Evolutionary conservation across 2,888 invertebrate species (phyloP).

Genomic region (Heliconius aoede): DNA sequence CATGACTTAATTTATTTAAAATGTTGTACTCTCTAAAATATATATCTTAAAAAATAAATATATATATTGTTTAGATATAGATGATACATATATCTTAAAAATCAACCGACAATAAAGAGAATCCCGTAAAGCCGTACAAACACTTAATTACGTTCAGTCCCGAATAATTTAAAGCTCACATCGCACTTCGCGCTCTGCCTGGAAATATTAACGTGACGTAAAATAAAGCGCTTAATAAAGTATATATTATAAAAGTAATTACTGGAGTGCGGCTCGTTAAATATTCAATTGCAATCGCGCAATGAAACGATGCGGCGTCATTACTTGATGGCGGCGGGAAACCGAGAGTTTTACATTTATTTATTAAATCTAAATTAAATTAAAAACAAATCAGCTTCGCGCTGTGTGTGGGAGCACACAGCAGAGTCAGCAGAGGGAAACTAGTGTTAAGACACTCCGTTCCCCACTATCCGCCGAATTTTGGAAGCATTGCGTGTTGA

Average conservation of each 20-base stretch:
- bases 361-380: background rate
- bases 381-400: background rate
- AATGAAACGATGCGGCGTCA: slow-evolving; percentile 34
- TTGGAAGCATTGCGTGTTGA: background rate
- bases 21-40: too few relatives aligned
- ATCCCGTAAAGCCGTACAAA: slow-evolving; percentile 4
- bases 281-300: slow-evolving; percentile 43
- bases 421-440: background rate
- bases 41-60: slow-evolving; percentile 3
- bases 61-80: too few relatives aligned
- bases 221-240: slow-evolving; percentile 23
- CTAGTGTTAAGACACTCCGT: background rate
- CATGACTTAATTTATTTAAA: too few relatives aligned
- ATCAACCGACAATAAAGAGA: background rate
- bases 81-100: slow-evolving; percentile 2
- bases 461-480: background rate
- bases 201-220: slow-evolving; percentile 2
- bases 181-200: slow-evolving; percentile 11
- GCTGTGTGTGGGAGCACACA: background rate
- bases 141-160: slow-evolving; percentile 5
- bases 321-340: slow-evolving; percentile 29
- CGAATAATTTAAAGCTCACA: slow-evolving; percentile 17
- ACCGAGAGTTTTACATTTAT: background rate
- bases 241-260: slow-evolving; percentile 40
- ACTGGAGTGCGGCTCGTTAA: slow-evolving; percentile 36